Evolutionary conservation across 2,113 vertebrate species (phyloP).

Genomic region (Archocentrus centrarchus): DNA sequence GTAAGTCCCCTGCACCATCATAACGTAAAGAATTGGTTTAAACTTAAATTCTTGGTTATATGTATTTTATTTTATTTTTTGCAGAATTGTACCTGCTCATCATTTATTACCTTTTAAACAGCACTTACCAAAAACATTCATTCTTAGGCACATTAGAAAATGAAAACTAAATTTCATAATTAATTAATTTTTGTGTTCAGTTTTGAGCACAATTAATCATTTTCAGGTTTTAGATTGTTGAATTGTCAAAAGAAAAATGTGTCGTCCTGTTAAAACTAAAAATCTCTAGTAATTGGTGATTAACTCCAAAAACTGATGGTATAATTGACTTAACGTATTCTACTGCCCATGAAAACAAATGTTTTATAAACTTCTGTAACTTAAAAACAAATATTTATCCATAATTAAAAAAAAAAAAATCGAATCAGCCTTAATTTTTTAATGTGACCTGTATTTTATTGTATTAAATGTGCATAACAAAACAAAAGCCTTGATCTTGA

Average conservation of each 20-base stretch:
- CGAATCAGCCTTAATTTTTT: neutral
- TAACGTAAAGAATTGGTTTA: neutral
- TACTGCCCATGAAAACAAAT: neutral
- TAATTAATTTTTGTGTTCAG: neutral
- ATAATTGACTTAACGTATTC: neutral
- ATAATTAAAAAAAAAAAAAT: neutral
- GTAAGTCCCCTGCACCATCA: conserved; percentile 69
- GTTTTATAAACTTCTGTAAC: fast-evolving
- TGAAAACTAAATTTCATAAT: neutral
- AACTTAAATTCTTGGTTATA: neutral
- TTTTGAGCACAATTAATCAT: neutral
- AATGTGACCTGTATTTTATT: neutral
- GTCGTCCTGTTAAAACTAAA: neutral
- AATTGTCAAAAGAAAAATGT: too few species aligned
- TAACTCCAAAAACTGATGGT: neutral
- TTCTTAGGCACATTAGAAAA: neutral
- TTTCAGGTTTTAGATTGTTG: too few species aligned
- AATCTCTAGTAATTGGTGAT: neutral
- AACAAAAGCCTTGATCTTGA: neutral
- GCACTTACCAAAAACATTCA: too few species aligned
- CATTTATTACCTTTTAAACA: neutral
- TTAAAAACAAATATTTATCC: neutral
- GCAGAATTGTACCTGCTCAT: too few species aligned
- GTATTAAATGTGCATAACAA: neutral
- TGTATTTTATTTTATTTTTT: neutral